Evolutionary conservation across 2,888 invertebrate species (phyloP), one percentile per base, ranked within the genome.

Genomic region (Drosophila sordidula): DNA sequence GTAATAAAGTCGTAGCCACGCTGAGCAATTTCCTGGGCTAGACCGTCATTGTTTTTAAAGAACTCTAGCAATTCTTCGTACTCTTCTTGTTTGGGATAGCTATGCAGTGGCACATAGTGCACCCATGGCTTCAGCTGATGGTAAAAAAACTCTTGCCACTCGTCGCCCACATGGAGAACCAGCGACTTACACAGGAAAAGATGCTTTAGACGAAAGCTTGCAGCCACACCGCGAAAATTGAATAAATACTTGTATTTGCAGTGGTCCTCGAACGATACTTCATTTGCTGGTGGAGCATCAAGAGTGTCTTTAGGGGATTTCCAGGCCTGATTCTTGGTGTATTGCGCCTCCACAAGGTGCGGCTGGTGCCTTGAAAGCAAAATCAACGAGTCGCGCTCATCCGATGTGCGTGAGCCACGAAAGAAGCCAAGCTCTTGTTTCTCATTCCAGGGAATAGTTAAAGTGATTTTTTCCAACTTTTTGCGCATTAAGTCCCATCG

Each of bases 321-420:
- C 98, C 98, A 99, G 0, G 98, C 99, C 93, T 99, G 99, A 92
- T 99, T 99, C 93, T 98, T 99, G 0, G 99, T 99, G 90, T 98
- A 99, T 76, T 96, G 95, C 1, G 99, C 99, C 93, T 99, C 97
- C 0, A 97, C 96, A 18, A 99, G 92, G 3, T 96, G 93, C 0
- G 97, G 96, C 25, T 94, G 91, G 57, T 94, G 94, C 63, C 97
- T 93, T 18, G 97, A 96, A n/a, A 99, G 93, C 52, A 97, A 92
- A 72, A 99, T 93, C 32, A 99, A 93, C 26, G 97, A 94, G 92
- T 99, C 99, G 70, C 99, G 94, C 92, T 98, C 98, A 29, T 95
- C 94, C 87, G 96, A 97, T 1, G 99, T 99, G 76, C 99, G 94
- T 0, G 99, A 99, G 1, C 99, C 99, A 64, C 98, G 94, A 91